Evolutionary conservation across 92 coral and sea anemone species (phyloP).

Genomic region (Nematostella vectensis): DNA sequence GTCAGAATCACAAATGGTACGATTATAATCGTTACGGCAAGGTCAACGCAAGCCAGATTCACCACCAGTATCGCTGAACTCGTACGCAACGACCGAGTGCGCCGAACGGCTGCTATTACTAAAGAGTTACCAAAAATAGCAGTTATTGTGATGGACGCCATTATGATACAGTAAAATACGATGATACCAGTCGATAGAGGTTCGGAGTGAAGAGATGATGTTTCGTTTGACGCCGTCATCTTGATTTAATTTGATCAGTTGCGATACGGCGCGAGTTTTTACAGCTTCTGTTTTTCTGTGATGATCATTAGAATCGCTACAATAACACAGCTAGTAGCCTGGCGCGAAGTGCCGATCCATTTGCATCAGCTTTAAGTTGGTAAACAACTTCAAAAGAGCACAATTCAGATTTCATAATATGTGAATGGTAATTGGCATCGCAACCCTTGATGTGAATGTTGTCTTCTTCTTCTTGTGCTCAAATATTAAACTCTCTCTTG

Average conservation of each 20-base stretch:
- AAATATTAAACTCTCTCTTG: no score
- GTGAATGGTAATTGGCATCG: no score
- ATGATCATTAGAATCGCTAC: no score
- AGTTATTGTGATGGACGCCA: constrained; percentile 47
- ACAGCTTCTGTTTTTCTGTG: neutral
- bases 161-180: constrained; percentile 31
- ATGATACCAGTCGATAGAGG: constrained; percentile 15
- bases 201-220: no score
- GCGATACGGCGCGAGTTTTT: neutral
- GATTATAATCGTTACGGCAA: constrained; percentile 58
- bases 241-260: neutral
- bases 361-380: no score
- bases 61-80: constrained; percentile 77
- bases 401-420: no score
- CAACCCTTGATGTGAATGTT: no score
- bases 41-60: constrained; percentile 76
- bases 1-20: constrained; percentile 83
- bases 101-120: constrained; percentile 64
- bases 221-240: neutral
- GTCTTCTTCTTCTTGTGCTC: no score
- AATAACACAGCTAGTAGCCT: no score
- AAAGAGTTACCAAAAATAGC: constrained; percentile 69
- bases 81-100: constrained; percentile 56
- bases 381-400: no score
- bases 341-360: no score